Evolutionary conservation across 2,888 invertebrate species (phyloP).

Genomic region (Clepsis dumicolana): DNA sequence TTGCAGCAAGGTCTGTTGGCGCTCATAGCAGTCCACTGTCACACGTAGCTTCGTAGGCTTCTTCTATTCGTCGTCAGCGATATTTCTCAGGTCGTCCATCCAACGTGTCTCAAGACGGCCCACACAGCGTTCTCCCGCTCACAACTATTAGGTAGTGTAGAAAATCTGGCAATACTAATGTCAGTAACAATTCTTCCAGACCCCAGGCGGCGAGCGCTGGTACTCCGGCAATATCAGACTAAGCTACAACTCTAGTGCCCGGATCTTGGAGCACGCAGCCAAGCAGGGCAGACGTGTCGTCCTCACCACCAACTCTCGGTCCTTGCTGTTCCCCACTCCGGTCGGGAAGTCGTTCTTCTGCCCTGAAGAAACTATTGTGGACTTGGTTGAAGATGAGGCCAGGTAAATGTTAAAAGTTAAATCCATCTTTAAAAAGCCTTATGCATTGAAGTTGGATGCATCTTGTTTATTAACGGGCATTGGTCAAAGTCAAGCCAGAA

Average conservation of each 20-base stretch:
- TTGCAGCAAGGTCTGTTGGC: no score
- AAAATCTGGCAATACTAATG: neutral
- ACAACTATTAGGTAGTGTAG: no score
- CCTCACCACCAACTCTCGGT: constrained; percentile 84
- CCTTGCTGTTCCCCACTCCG: constrained; percentile 93
- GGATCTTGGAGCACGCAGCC: constrained; percentile 87
- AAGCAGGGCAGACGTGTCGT: constrained; percentile 83
- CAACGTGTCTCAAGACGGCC: no score
- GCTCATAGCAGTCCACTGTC: no score
- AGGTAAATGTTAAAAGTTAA: constrained; percentile 56
- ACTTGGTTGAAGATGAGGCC: constrained; percentile 85
- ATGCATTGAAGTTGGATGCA: no score
- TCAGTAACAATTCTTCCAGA: constrained; percentile 80
- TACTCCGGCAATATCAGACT: constrained; percentile 92
- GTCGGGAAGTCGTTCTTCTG: constrained; percentile 95
- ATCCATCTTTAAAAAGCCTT: no score
- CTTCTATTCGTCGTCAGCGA: no score
- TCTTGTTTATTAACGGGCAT: no score
- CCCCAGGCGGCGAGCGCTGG: constrained; percentile 96
- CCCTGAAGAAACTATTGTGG: constrained; percentile 88
- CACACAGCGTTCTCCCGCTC: no score
- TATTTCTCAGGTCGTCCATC: no score
- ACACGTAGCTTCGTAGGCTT: no score
- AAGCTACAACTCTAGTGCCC: constrained; percentile 89
- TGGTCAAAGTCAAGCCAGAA: no score